Base-by-base conservation (phyloP, 2,888 invertebrate species). In the Drosophila sordidapex region DNA sequence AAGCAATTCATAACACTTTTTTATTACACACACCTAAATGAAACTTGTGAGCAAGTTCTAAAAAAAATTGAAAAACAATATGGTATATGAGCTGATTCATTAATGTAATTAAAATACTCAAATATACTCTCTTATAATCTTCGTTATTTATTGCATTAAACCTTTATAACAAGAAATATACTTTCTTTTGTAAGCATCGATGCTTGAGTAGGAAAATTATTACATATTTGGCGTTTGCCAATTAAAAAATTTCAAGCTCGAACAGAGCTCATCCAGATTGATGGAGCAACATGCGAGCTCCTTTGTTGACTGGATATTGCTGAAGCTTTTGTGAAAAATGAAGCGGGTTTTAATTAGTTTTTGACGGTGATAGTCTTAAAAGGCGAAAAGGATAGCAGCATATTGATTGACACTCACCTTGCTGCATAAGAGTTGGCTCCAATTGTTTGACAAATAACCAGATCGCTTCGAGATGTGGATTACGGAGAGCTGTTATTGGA, bases 311-410 rank as follows among this genome's bases (percentile, higher is more conserved):
- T 58, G 49, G 10, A 79, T 81, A 80, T 76, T 70, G 58, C 70
- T 60, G 74, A 74, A 72, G 75, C 73, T 71, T 81, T 89, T 79
- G 63, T 69, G 31, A 67, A 66, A 76, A 65, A 70, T 71, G 54
- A 78, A 79, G 70, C 65, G 66, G 52, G 75, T 86, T 84, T 83
- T 88, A 90, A 88, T 89, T 90, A 84, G 74, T 75, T 84, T 88
- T 74, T 18, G 6, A 43, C 18, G 29, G 11, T 11, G 13, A 8
- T 21, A 25, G 31, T 46, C 5, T 8, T 25, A 4, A 35, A 36
- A 27, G 25, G 21, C 0, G 46, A 25, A 38, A 57, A 36, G 46
- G 7, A 2, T 31, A 10, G 21, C 38, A 63, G 38, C 29, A 27
- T 40, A 59, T 40, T 60, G 33, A 46, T 52, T 35, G 15, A n/a